Base-by-base conservation (phyloP, 2,888 invertebrate genomes). In the Leptinotarsa haldemani region DNA sequence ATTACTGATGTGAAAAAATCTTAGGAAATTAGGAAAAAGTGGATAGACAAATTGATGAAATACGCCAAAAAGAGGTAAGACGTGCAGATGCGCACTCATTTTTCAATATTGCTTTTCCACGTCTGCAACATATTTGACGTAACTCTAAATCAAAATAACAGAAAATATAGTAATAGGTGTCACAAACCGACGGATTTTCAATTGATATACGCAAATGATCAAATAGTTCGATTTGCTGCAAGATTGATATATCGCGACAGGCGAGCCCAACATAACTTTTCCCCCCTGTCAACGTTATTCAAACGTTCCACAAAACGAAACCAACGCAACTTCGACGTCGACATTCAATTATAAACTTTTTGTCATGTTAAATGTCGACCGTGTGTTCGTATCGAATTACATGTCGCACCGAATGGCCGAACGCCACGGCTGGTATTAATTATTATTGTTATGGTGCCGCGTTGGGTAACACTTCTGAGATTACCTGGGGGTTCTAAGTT, bases 331-430 rank as follows among this genome's bases (percentile, higher is more conserved):
- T 48, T 65, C 22, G 56, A 30, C 30, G 30, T 30, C 30, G 50
- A 40, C 52, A 40, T 68, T 56, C 56, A 68, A 56, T 68, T 56
- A 56, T 18, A 40, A 68, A 68, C 67, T 56, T 68, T 22, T 68
- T 22, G 20, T 47, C 18, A n/a, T 46, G 67, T 46, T 18, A 50
- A 65, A 65, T 50, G 50, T 20, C 50, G 65, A 12, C 48, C 47
- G 7, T 50, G 40, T 25, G 48, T 65, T 47, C 65, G 25, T 53
- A 67, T 52, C 25, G 30, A 22, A 52, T 67, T n/a, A 25, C 25
- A 40, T 66, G 66, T 66, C 48, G 46, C 30, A 61, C 40, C 40
- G 40, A 40, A 40, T 40, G 9, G 40, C 20, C 22, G 56, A 22
- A 16, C 65, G 20, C 65, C n/a, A 65, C 50, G 20, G 48, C 15